Conservation (phyloP, 2,888 invertebrate species). For the Schizotus pectinicornis region DNA sequence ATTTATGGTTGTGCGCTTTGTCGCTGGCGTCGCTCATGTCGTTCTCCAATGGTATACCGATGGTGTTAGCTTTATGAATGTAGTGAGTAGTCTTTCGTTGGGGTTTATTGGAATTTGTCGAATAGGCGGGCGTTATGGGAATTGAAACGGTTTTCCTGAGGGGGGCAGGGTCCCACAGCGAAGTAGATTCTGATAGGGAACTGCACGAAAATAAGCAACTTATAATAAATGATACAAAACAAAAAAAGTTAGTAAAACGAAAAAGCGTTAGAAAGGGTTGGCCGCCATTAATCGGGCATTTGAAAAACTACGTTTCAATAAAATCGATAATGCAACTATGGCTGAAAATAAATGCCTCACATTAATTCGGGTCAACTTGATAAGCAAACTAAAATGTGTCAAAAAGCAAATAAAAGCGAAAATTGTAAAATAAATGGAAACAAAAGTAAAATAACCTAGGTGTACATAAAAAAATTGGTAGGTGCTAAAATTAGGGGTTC, state of each 20-base stretch:
- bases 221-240: constrained; percentile 34
- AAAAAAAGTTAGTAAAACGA: constrained; percentile 21
- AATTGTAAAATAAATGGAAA: constrained; percentile 26
- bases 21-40: constrained; percentile 55
- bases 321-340: neutral
- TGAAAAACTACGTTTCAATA: constrained; percentile 19
- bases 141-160: constrained; percentile 59
- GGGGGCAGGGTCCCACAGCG: constrained; percentile 57
- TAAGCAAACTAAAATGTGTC: neutral
- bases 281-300: constrained; percentile 1
- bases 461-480: constrained; percentile 13
- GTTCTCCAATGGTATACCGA: constrained; percentile 64
- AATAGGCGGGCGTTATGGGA: constrained; percentile 45
- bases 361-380: neutral
- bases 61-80: constrained; percentile 63
- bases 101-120: constrained; percentile 33
- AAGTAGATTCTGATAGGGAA: constrained; percentile 47
- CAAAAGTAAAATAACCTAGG: neutral
- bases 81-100: constrained; percentile 47
- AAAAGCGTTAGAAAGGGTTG: constrained; percentile 17
- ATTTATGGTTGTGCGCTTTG: constrained; percentile 58
- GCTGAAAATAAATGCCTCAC: too few relatives aligned
- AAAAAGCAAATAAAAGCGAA: constrained; percentile 15
- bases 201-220: constrained; percentile 42
- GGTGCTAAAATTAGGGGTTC: constrained; percentile 6